phyloP scores from a whole-genome alignment of 1,140 invertebrate genomes.

The Leptoteleia sp. region DNA sequence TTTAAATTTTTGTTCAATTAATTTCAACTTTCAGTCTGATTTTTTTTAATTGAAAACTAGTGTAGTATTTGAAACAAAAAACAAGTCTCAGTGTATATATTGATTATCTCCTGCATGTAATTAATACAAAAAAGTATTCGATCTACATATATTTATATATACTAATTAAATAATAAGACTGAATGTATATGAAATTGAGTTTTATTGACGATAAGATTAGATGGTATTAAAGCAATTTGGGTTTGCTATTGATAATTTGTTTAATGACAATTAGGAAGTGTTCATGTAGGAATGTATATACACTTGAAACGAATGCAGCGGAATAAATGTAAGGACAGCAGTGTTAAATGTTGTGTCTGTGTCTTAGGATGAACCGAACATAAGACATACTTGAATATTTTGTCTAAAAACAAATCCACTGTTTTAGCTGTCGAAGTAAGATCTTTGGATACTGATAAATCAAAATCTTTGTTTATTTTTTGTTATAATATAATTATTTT shows the following conservation, averaged over 20 bases:
- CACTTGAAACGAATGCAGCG: conserved; percentile 18
- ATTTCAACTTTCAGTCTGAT: no score
- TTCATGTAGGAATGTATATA: conserved; percentile 44
- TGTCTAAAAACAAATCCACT: conserved; percentile 21
- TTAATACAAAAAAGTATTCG: conserved; percentile 16
- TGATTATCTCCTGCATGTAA: conserved; percentile 32
- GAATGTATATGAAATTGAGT: conserved; percentile 13
- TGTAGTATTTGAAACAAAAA: no score
- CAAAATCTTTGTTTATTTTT: no score
- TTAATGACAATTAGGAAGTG: conserved; percentile 4
- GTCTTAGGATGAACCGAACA: conserved; percentile 19
- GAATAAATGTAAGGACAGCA: conserved; percentile 18
- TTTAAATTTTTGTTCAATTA: no score
- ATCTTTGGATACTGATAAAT: conserved; percentile 1
- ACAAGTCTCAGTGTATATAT: conserved; percentile 29
- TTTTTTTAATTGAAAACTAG: no score
- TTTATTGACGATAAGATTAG: not conserved
- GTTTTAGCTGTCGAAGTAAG: conserved; percentile 4
- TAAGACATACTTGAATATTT: not conserved
- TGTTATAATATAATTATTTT: no score
- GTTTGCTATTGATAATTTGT: conserved; percentile 7
- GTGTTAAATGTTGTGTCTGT: conserved; percentile 41
- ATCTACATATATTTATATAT: no score
- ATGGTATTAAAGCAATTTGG: not conserved
- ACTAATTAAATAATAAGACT: not conserved